These are phyloP conservation scores for Petrolisthes manimaculis DNA, from an alignment of 2,888 invertebrate species.

Conservation along the genomic window DNA sequence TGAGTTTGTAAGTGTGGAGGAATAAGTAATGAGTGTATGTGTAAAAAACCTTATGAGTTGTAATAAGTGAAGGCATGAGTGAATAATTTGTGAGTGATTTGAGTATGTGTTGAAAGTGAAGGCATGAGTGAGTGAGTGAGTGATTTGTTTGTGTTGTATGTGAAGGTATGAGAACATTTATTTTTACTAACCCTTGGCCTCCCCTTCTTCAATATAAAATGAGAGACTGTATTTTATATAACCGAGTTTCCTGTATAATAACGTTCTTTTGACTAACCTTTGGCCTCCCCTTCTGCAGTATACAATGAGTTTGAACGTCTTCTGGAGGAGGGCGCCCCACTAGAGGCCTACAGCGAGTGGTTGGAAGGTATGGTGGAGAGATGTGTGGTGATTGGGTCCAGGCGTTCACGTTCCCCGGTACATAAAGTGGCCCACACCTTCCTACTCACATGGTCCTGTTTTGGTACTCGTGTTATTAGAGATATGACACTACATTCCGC, in stretches of 20 bases:
- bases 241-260: neutral
- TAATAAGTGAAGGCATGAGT: no score
- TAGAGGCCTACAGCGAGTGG: constrained; percentile 72
- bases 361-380: constrained; percentile 71
- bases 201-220: neutral
- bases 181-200: neutral
- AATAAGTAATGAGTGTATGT: no score
- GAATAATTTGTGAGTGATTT: no score
- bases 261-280: neutral
- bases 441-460: constrained; percentile 71
- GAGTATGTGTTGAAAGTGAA: no score
- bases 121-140: no score
- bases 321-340: constrained; percentile 71
- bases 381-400: constrained; percentile 70
- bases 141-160: no score
- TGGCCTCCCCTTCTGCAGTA: constrained; percentile 68
- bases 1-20: no score
- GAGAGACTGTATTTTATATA: neutral
- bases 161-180: neutral
- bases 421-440: constrained; percentile 70
- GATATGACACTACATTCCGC: constrained; percentile 72
- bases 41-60: no score
- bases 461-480: constrained; percentile 71
- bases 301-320: constrained; percentile 71
- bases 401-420: constrained; percentile 67